phyloP scores from a whole-genome alignment of 2,113 vertebrate species.

The Guaruba guarouba region DNA sequence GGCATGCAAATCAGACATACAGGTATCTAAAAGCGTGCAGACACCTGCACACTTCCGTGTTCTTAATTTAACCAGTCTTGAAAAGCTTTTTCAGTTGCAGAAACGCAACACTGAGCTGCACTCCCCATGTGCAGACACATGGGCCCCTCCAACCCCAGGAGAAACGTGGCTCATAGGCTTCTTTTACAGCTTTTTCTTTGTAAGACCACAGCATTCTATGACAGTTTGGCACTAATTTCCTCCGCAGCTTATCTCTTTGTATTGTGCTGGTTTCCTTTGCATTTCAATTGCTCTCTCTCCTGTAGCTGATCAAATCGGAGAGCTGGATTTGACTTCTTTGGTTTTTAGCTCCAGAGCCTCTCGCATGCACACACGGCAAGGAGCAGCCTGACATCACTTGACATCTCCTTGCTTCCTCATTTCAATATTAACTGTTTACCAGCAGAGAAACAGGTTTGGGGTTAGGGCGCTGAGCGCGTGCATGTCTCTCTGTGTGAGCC shows the following conservation, averaged over 20 bases:
- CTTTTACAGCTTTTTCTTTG: background rate
- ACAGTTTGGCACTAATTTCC: background rate
- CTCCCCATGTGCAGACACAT: background rate
- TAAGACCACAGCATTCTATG: fast-evolving
- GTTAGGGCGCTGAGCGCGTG: conserved; percentile 12
- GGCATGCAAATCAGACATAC: background rate
- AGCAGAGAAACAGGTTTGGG: conserved; percentile 54
- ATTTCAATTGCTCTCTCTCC: background rate
- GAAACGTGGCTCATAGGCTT: background rate
- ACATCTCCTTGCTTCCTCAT: conserved; percentile 57
- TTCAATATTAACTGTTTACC: conserved; percentile 49
- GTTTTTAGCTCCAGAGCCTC: background rate
- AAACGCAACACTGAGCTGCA: background rate
- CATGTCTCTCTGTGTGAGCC: too few relatives aligned
- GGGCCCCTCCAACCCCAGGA: background rate
- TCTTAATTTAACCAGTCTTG: background rate
- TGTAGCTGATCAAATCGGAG: background rate
- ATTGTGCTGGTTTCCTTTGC: background rate
- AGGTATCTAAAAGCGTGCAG: background rate
- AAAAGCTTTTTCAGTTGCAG: conserved; percentile 4
- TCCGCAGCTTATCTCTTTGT: background rate
- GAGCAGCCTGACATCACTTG: conserved; percentile 20
- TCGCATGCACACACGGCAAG: background rate
- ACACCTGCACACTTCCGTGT: background rate
- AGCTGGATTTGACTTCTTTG: background rate